These are phyloP conservation scores for Oncopeltus fasciatus DNA, from an alignment of 1,140 invertebrate species.

Conservation along the genomic window DNA sequence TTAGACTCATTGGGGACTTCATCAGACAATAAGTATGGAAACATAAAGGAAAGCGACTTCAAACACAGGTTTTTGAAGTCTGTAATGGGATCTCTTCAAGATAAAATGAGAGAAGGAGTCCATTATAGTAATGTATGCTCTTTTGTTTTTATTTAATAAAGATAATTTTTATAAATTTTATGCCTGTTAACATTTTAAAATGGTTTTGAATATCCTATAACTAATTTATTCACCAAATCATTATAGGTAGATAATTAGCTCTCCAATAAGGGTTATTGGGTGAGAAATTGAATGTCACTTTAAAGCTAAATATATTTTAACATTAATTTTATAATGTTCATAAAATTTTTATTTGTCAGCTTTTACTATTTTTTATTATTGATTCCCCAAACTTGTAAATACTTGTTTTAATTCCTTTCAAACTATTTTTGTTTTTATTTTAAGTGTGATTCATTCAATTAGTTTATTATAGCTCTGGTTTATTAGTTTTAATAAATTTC, in stretches of 20 bases:
- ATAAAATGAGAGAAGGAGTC: slow-evolving; percentile 20
- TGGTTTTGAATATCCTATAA: background rate
- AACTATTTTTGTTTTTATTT: too few species aligned
- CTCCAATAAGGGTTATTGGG: slow-evolving; percentile 14
- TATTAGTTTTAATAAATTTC: too few species aligned
- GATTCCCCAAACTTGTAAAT: too few species aligned
- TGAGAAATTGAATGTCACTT: background rate
- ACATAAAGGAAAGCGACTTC: slow-evolving; percentile 27
- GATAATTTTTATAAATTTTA: background rate
- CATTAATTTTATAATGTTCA: too few species aligned
- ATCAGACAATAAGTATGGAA: slow-evolving; percentile 24
- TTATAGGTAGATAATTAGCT: slow-evolving; percentile 24
- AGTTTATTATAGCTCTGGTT: too few species aligned
- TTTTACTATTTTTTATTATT: too few species aligned
- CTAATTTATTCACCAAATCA: slow-evolving; percentile 20
- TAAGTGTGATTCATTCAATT: too few species aligned
- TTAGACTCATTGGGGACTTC: background rate
- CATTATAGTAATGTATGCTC: background rate
- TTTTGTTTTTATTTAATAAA: background rate
- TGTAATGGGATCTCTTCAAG: slow-evolving; percentile 26
- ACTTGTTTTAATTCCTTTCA: too few species aligned
- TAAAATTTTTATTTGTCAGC: too few species aligned
- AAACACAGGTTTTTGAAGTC: slow-evolving; percentile 27
- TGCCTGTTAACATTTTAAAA: slow-evolving; percentile 1
- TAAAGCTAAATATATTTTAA: too few species aligned